Percentiles rank a stretch among this genome's conserved stretches.
Conservation (phyloP, 2,888 invertebrate species). For the Ectemnius continuus region DNA sequence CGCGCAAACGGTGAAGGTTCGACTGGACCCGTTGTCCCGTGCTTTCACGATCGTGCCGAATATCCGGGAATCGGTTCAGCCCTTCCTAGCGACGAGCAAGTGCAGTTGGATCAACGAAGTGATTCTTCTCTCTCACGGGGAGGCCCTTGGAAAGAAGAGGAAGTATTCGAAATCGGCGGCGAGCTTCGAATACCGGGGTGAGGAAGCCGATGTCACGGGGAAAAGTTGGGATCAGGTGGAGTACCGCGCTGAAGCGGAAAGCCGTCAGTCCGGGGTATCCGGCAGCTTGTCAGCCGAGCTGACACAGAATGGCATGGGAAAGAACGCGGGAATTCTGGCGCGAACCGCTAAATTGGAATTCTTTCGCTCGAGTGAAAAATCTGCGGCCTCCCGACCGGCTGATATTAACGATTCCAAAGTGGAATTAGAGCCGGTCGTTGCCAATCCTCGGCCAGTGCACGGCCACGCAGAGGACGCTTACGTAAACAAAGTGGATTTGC, state of each 20-base stretch:
- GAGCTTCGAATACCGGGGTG: conserved; percentile 30
- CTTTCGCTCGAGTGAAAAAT: conserved; percentile 6
- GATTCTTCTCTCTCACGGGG: conserved; percentile 35
- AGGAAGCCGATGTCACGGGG: conserved; percentile 11
- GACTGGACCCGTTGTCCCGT: conserved; percentile 68
- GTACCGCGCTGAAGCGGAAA: neutral
- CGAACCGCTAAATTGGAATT: conserved; percentile 13
- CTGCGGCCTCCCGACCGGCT: neutral
- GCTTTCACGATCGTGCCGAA: conserved; percentile 69
- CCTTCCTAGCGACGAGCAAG: conserved; percentile 28
- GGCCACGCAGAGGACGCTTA: neutral
- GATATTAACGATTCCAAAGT: neutral
- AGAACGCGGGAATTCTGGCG: neutral
- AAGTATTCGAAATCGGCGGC: conserved; percentile 10
- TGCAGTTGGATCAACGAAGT: conserved; percentile 45
- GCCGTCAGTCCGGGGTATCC: conserved; percentile 8
- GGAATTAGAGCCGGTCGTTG: neutral
- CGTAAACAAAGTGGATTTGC: conserved; percentile 10
- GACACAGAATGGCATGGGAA: neutral
- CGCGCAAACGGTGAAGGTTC: conserved; percentile 65
- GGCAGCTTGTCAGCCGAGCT: conserved; percentile 16
- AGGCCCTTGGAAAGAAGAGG: neutral
- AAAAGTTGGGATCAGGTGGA: neutral
- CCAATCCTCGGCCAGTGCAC: neutral
- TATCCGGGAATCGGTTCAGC: conserved; percentile 51